These are phyloP conservation scores for Emmelina monodactyla DNA, from an alignment of 2,888 invertebrate species.

Conservation along the genomic window DNA sequence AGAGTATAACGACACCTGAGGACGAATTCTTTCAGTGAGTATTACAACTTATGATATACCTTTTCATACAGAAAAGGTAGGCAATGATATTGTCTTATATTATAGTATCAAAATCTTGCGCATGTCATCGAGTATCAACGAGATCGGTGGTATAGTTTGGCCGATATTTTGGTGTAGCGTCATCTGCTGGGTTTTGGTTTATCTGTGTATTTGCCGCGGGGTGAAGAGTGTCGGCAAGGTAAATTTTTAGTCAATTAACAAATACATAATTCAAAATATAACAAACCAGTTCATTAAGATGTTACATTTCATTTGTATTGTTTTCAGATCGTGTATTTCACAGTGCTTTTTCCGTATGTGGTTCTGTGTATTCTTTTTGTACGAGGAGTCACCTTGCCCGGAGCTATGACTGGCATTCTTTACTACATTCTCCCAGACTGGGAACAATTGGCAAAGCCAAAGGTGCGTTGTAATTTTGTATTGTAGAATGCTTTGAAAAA, in stretches of 20 bases:
- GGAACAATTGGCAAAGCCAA: conserved; percentile 75
- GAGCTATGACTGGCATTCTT: conserved; percentile 76
- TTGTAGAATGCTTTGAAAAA: too few relatives aligned
- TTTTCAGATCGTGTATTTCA: conserved; percentile 79
- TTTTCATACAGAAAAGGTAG: too few relatives aligned
- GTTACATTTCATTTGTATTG: not conserved
- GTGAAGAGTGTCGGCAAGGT: conserved; percentile 89
- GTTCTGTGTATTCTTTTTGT: conserved; percentile 76
- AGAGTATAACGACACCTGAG: conserved; percentile 70
- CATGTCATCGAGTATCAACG: conserved; percentile 75
- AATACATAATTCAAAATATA: too few relatives aligned
- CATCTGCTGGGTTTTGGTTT: conserved; percentile 82
- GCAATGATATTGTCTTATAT: too few relatives aligned
- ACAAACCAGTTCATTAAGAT: not conserved
- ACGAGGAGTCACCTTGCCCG: conserved; percentile 81
- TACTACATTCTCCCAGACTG: conserved; percentile 85
- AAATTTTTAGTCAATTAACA: too few relatives aligned
- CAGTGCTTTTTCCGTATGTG: conserved; percentile 83
- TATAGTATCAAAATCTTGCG: conserved; percentile 81
- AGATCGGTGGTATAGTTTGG: conserved; percentile 82
- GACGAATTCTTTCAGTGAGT: conserved; percentile 87
- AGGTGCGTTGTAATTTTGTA: too few relatives aligned
- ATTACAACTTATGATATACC: conserved; percentile 1
- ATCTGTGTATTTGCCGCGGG: conserved; percentile 85
- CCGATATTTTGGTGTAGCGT: conserved; percentile 78